Base-by-base conservation (phyloP, 2,113 vertebrate genomes). In the Percina caprodes region DNA sequence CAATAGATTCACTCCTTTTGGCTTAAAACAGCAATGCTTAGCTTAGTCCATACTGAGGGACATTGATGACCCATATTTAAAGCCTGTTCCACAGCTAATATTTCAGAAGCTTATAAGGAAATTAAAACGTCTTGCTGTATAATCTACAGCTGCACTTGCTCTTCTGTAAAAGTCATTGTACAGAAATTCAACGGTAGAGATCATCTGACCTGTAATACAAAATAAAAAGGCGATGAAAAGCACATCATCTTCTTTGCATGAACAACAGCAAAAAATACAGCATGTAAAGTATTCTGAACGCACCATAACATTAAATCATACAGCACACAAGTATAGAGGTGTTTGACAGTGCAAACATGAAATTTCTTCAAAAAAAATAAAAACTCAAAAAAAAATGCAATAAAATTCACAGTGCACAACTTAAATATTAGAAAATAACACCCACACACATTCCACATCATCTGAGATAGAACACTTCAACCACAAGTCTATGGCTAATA, bases 351-450 rank as follows among this genome's bases (percentile, higher is more conserved):
- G 42, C 33, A 76, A 80, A 48, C 26, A 78, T 69, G 9, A 69
- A 59, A 84, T 77, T 18, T 75, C 46, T n/a, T n/a, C n/a, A n/a
- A n/a, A n/a, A n/a, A n/a, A n/a, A n/a, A n/a, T n/a, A n/a, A n/a
- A n/a, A n/a, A n/a, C n/a, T n/a, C n/a, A n/a, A n/a, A 83, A 42
- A 90, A 89, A 90, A 89, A 58, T 56, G 51, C 49, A 79, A 67
- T 76, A 18, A 12, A 67, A 80, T 79, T 82, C 23, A 77, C 71
- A 85, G 82, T 85, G 74, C 69, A 88, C 83, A 81, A 87, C 72
- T 83, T 84, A 84, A 90, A 83, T 75, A 82, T 83, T 4, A 75
- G 8, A 75, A 65, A 61, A 74, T 42, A 61, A 67, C 23, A 76
- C 35, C 56, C 2, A 7, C 24, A 63, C 59, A 66, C 45, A 52